Base-by-base conservation (phyloP, 2,797 vertebrate genomes). In the Myotis planiceps region DNA sequence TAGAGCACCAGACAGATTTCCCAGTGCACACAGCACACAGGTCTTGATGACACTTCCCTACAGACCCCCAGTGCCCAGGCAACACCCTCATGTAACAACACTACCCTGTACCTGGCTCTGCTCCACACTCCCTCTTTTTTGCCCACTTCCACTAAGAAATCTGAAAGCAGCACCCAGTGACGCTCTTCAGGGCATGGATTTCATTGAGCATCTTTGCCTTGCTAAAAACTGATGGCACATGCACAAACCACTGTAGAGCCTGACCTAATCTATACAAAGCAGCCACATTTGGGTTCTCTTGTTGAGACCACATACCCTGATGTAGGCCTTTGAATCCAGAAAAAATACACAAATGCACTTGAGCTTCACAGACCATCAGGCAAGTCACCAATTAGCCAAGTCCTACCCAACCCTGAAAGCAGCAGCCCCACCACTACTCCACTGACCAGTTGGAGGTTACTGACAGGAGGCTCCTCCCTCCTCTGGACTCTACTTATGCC, bases 11-110 rank as follows among this genome's bases (percentile, higher is more conserved):
- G 0, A 69, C 9, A 49, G 6, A 58, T 74, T 96, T 93, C 69
- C 25, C 15, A 63, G 37, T 5, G 14, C 94, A 58, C 4, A 37
- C 39, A 80, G 45, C 86, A 88, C 80, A 19, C 63, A 42, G 72
- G 84, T 69, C 37, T 18, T 6, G 72, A 29, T 81, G 87, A 81
- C 29, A 75, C 72, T 72, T 92, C 88, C 80, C 85, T 23, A 0
- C 47, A 19, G 25, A 94, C 49, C 90, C 95, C 78, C 53, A 53
- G 65, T 68, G 82, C 86, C 96, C 88, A 85, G 90, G 95, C 74
- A 94, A 96, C 76, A 63, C 39, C 71, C 68, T 25, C 55, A 21
- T 32, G 80, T 82, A 81, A 81, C 84, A 92, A 78, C 88, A 71
- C 58, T 86, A 47, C 95, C 79, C 82, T 89, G 92, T 8, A 90